Percentiles rank a stretch among this genome's conserved stretches.
Evolutionary conservation across 1,140 invertebrate genomes (phyloP).

Genomic region (Harpegnathos saltator): DNA sequence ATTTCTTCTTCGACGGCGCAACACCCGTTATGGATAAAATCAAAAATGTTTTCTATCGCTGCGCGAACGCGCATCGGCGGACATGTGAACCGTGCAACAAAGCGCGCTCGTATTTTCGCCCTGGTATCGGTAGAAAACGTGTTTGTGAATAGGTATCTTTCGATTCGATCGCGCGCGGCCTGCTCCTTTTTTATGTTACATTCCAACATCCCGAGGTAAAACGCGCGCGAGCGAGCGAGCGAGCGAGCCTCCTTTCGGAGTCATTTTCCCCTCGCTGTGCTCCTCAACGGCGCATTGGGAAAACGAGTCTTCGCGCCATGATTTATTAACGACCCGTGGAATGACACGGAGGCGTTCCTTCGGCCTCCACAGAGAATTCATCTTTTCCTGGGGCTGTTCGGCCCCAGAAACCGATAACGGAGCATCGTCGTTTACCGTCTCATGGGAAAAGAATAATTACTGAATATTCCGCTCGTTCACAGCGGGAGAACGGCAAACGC

Average conservation of each 20-base stretch:
- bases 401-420: constrained; percentile 58
- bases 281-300: constrained; percentile 47
- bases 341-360: constrained; percentile 57
- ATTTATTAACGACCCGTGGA: constrained; percentile 53
- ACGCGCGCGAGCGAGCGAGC: background rate
- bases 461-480: constrained; percentile 15
- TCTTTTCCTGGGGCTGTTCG: constrained; percentile 29
- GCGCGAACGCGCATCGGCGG: constrained; percentile 23
- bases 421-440: constrained; percentile 46
- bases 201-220: constrained; percentile 36
- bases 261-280: constrained; percentile 46
- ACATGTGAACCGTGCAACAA: constrained; percentile 45
- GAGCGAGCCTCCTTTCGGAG: constrained; percentile 20
- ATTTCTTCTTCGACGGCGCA: constrained; percentile 33
- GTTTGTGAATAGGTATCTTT: constrained; percentile 35
- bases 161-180: constrained; percentile 5
- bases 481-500: constrained; percentile 13
- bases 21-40: constrained; percentile 57
- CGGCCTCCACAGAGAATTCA: constrained; percentile 45
- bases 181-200: constrained; percentile 41
- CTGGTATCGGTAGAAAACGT: constrained; percentile 43
- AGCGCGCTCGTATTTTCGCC: constrained; percentile 52
- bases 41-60: constrained; percentile 51
- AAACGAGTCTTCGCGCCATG: constrained; percentile 54
- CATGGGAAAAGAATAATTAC: constrained; percentile 43